phyloP scores from a whole-genome alignment of 2,113 vertebrate genomes.

The Campylomormyrus tamandua region DNA sequence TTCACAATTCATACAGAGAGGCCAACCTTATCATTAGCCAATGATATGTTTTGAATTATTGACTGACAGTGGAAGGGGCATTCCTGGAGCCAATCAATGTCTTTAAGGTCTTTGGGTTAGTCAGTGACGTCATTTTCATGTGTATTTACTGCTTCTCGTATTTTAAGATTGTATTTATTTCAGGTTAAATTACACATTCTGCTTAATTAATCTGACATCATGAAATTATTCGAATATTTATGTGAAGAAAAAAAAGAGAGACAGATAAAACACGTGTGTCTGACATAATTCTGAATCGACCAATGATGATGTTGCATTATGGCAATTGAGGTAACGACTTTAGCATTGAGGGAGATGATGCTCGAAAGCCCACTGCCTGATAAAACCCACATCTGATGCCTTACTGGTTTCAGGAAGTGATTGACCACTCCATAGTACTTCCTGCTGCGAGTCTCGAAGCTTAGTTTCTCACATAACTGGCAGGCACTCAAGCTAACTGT shows the following conservation, averaged over 20 bases:
- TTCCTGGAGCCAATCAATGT: neutral
- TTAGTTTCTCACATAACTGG: neutral
- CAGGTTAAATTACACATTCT: neutral
- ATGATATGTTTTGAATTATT: neutral
- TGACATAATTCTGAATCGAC: neutral
- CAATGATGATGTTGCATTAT: neutral
- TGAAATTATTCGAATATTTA: neutral
- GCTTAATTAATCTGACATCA: neutral
- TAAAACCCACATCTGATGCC: neutral
- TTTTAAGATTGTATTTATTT: slow-evolving; percentile 1
- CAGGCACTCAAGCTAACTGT: neutral
- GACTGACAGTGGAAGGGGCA: neutral
- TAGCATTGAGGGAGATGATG: neutral
- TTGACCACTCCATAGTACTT: neutral
- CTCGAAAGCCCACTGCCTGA: neutral
- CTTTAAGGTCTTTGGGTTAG: neutral
- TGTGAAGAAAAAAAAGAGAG: neutral
- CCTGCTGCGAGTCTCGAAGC: neutral
- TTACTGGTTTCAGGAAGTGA: neutral
- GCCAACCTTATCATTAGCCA: neutral
- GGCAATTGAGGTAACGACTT: neutral
- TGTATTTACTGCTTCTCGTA: neutral
- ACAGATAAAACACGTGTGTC: neutral
- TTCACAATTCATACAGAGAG: neutral
- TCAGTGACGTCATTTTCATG: neutral